phyloP scores from a whole-genome alignment of 2,113 vertebrate genomes.

The Amphiprion percula region DNA sequence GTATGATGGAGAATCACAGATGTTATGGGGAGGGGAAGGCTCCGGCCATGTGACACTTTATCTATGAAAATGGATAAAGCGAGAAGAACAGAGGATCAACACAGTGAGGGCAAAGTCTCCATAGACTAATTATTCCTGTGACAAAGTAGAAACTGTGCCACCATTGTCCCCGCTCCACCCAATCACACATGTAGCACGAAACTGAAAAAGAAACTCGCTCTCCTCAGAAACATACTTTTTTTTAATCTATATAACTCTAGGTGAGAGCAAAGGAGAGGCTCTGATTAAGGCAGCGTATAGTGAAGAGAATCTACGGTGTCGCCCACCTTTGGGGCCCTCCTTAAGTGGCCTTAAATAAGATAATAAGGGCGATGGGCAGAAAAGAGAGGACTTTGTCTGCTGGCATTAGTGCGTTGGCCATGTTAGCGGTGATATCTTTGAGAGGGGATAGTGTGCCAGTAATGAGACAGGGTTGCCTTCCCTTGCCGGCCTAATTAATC shows the following conservation, averaged over 20 bases:
- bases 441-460: constrained; percentile 87
- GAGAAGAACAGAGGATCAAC: constrained; percentile 73
- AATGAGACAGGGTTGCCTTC: constrained; percentile 92
- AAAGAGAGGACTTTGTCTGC: constrained; percentile 91
- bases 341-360: constrained; percentile 92
- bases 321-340: constrained; percentile 86
- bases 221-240: constrained; percentile 44
- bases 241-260: constrained; percentile 57
- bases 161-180: constrained; percentile 71
- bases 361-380: constrained; percentile 89
- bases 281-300: constrained; percentile 78
- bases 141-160: constrained; percentile 79
- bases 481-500: constrained; percentile 93
- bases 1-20: constrained; percentile 77
- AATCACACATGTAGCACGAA: constrained; percentile 76
- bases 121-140: constrained; percentile 85
- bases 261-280: constrained; percentile 81
- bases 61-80: constrained; percentile 78
- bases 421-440: constrained; percentile 90
- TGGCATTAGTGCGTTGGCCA: constrained; percentile 87
- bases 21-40: constrained; percentile 68
- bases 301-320: constrained; percentile 74
- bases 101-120: constrained; percentile 78
- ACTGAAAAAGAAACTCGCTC: constrained; percentile 55
- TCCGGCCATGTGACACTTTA: constrained; percentile 72